Conservation (phyloP, 2,797 vertebrate species). For the Lates japonicus region DNA sequence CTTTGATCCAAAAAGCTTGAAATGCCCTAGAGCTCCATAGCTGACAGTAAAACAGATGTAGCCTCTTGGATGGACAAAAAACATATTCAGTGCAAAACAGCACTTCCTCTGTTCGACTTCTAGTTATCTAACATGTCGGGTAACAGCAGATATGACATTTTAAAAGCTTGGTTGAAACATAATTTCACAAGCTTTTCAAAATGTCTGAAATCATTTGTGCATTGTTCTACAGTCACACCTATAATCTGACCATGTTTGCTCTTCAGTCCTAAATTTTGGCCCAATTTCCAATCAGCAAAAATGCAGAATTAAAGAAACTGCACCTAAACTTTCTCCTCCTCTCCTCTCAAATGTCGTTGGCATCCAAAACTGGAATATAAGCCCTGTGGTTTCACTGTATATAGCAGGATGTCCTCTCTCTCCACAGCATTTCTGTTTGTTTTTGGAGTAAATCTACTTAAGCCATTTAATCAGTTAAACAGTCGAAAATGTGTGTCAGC, state of each 20-base stretch:
- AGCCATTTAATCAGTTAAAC: constrained; percentile 51
- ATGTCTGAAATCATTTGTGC: too few species aligned
- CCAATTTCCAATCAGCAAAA: background rate
- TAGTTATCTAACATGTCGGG: too few species aligned
- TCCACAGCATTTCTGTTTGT: constrained; percentile 27
- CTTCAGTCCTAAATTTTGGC: too few species aligned
- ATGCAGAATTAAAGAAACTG: background rate
- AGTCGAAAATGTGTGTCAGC: constrained; percentile 27
- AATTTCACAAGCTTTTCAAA: too few species aligned
- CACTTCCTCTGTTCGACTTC: too few species aligned
- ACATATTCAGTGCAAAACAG: too few species aligned
- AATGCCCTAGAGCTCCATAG: background rate
- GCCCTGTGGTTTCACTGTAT: background rate
- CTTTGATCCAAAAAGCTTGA: background rate
- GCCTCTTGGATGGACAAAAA: background rate
- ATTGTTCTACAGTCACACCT: too few species aligned
- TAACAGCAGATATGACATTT: too few species aligned
- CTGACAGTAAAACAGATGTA: background rate
- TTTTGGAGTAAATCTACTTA: constrained; percentile 24
- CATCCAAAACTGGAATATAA: background rate
- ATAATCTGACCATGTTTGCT: too few species aligned
- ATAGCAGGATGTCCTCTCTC: constrained; percentile 21
- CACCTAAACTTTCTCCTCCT: background rate
- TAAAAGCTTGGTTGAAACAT: too few species aligned
- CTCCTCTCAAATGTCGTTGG: background rate